Percentiles rank a stretch among this genome's conserved stretches.
These are phyloP conservation scores for Gopherus evgoodei DNA, from an alignment of 2,113 vertebrate genomes.

Conservation along the genomic window DNA sequence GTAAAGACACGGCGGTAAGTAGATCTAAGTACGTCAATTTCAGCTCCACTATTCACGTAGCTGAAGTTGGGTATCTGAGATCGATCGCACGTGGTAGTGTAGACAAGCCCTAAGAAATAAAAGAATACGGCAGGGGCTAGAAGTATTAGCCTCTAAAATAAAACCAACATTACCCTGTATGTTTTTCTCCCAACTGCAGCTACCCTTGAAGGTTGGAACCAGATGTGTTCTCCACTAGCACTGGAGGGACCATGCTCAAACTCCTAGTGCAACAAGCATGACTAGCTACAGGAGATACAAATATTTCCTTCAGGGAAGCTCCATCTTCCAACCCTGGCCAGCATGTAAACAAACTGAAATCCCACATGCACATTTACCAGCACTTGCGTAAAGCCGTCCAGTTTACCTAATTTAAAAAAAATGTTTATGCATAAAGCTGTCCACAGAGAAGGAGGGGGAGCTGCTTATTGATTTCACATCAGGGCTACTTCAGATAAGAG, in stretches of 20 bases:
- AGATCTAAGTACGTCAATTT: too few relatives aligned
- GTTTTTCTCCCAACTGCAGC: not conserved
- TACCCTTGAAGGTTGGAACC: not conserved
- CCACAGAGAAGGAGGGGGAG: not conserved
- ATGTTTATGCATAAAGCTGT: not conserved
- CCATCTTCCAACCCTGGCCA: not conserved
- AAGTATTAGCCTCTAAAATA: not conserved
- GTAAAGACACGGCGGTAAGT: too few relatives aligned
- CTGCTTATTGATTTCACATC: conserved; percentile 49
- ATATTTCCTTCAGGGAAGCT: not conserved
- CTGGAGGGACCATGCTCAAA: not conserved
- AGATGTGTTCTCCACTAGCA: not conserved
- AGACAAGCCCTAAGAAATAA: not conserved
- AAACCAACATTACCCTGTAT: not conserved
- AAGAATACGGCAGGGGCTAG: not conserved
- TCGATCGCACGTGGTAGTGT: too few relatives aligned
- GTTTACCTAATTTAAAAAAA: conserved; percentile 13
- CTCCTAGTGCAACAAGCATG: not conserved
- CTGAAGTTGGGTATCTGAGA: too few relatives aligned
- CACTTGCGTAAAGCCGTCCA: not conserved
- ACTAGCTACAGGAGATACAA: not conserved
- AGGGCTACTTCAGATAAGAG: not conserved
- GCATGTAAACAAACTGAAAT: conserved; percentile 4
- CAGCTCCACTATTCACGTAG: too few relatives aligned
- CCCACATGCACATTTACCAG: not conserved